Conservation (phyloP, 64 coral and sea anemone species). For the Trachythela sp. region DNA sequence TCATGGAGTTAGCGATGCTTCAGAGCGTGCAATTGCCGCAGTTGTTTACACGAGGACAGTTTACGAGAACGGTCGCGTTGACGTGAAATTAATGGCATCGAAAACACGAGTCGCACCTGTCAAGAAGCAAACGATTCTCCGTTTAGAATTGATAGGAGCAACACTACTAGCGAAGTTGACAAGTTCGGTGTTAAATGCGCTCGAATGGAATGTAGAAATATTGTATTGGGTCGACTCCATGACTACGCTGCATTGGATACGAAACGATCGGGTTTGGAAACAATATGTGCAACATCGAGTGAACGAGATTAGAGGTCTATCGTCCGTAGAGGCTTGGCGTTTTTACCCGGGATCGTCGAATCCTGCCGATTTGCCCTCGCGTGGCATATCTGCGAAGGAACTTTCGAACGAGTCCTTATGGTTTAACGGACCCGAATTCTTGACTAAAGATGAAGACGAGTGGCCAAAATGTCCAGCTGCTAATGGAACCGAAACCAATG, state of each 20-base stretch:
- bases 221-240: conserved; percentile 18
- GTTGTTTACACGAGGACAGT: conserved; percentile 29
- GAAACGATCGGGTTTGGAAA: background rate
- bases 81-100: conserved; percentile 25
- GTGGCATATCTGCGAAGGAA: background rate
- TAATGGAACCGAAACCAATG: background rate
- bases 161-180: background rate
- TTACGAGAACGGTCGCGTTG: background rate
- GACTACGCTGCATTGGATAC: too few species aligned
- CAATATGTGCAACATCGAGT: background rate
- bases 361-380: background rate
- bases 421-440: too few species aligned
- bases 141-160: conserved; percentile 12
- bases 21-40: conserved; percentile 12
- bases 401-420: background rate
- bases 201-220: background rate
- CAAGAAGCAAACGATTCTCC: background rate
- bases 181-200: background rate
- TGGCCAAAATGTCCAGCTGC: conserved; percentile 3
- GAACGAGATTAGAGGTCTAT: too few species aligned
- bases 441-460: conserved; percentile 4
- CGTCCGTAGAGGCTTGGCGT: too few species aligned
- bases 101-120: conserved; percentile 3
- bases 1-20: conserved; percentile 45
- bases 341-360: background rate